A percentile compares a stretch with the other conserved stretches of the same genome.
phyloP scores from a whole-genome alignment of 1,140 invertebrate genomes.

The Zaprionus tsacasi region DNA sequence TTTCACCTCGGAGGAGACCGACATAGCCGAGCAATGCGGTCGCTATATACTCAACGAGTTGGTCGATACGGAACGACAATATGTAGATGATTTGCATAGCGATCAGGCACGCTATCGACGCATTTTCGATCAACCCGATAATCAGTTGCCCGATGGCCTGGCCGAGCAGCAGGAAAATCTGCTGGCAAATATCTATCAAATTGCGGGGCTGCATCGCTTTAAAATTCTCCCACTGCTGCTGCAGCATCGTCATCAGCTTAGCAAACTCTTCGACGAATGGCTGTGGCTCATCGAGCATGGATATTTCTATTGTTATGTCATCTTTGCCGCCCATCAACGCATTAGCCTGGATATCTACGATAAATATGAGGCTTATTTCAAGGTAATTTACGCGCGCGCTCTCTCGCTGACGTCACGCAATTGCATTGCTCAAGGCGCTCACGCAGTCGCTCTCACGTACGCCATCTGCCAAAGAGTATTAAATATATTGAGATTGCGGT shows the following conservation, averaged over 20 bases:
- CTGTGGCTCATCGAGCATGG: slow-evolving; percentile 22
- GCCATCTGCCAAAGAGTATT: too few relatives aligned
- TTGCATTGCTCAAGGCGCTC: too few relatives aligned
- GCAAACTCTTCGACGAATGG: slow-evolving; percentile 37
- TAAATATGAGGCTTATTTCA: slow-evolving; percentile 31
- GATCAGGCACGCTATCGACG: slow-evolving; percentile 24
- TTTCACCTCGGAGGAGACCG: not conserved
- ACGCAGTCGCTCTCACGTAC: too few relatives aligned
- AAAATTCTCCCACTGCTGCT: slow-evolving; percentile 38
- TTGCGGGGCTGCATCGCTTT: slow-evolving; percentile 27
- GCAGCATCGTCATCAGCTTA: slow-evolving; percentile 33
- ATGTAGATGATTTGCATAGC: slow-evolving; percentile 34
- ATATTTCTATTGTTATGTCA: slow-evolving; percentile 44
- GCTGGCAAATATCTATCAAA: slow-evolving; percentile 33
- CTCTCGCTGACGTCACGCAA: too few relatives aligned
- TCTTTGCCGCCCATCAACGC: slow-evolving; percentile 34
- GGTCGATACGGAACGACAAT: slow-evolving; percentile 43
- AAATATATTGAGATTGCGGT: too few relatives aligned
- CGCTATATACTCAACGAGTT: slow-evolving; percentile 37
- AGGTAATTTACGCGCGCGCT: slow-evolving; percentile 19
- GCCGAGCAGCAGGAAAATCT: slow-evolving; percentile 27
- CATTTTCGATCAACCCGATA: slow-evolving; percentile 20
- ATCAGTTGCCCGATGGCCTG: slow-evolving; percentile 15
- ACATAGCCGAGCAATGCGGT: slow-evolving; percentile 19
- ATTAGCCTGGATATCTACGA: slow-evolving; percentile 26